Percentiles rank a stretch among this genome's conserved stretches.
phyloP scores from a whole-genome alignment of 2,797 vertebrate genomes.

The Coregonus sp. region DNA sequence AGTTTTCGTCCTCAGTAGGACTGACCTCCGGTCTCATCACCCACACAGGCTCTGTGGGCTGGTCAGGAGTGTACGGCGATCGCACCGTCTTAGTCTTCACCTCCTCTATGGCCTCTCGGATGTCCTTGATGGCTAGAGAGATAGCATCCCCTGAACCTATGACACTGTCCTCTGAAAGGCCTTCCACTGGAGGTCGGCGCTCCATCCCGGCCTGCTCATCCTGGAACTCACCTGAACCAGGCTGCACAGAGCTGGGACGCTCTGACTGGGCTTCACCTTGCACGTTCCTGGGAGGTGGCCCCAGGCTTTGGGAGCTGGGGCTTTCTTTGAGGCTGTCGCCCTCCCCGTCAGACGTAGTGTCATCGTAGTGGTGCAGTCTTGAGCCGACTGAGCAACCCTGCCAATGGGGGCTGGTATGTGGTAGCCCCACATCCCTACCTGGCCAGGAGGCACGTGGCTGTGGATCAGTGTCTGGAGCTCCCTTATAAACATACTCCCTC shows the following conservation, averaged over 20 bases:
- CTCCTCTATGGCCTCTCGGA: conserved; percentile 95
- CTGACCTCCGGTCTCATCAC: conserved; percentile 95
- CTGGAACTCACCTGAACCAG: conserved; percentile 44
- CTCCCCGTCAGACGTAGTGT: conserved; percentile 86
- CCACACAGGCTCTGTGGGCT: conserved; percentile 93
- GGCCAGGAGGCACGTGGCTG: conserved; percentile 57
- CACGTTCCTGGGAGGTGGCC: conserved; percentile 62
- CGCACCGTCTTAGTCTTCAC: conserved; percentile 93
- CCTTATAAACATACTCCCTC: conserved; percentile 82
- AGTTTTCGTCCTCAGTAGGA: conserved; percentile 81
- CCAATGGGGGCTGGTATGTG: conserved; percentile 42
- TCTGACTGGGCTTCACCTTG: conserved; percentile 73
- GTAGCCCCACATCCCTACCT: conserved; percentile 29
- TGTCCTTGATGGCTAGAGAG: conserved; percentile 94
- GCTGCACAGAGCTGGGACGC: conserved; percentile 54
- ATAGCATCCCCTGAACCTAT: conserved; percentile 87
- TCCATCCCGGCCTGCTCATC: conserved; percentile 52
- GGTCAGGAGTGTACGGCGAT: conserved; percentile 94
- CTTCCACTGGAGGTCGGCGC: conserved; percentile 14
- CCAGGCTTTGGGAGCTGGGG: conserved; percentile 80
- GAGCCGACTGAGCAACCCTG: conserved; percentile 82
- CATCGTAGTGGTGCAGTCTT: conserved; percentile 92
- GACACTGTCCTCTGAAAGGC: conserved; percentile 72
- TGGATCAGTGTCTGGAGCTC: conserved; percentile 66
- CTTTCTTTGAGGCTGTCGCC: conserved; percentile 82